Evolutionary conservation across 1,140 invertebrate genomes (phyloP), one percentile per base, ranked within the genome.

Genomic region (Papilio aristodemus): DNA sequence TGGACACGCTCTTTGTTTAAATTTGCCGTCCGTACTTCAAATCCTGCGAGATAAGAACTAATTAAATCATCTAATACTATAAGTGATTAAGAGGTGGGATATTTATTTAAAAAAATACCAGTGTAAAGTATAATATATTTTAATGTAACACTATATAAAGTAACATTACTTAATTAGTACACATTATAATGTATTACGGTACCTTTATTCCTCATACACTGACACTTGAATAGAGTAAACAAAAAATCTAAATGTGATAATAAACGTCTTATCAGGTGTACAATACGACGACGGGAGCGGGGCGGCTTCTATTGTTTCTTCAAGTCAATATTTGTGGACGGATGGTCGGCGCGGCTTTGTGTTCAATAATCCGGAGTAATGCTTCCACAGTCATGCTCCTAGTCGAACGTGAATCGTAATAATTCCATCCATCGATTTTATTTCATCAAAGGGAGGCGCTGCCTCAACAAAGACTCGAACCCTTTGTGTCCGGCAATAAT

Each of bases 371-470:
- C 79, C 84, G 73, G 70, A 80, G 74, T 75, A 82, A 77, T 77
- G 81, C 79, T 83, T 76, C 79, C 78, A 85, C 72, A 80, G 72
- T 80, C 72, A 77, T 78, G 76, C 81, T 82, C 80, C 78, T 76
- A 79, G 78, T 72, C 76, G 79, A 84, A 80, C 82, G 90, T 91
- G 89, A 91, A 87, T 91, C 80, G 86, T 87, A 88, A 90, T 90
- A 90, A 90, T 86, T 85, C 81, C 76, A 76, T 54, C 77, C 81
- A 89, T 88, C 78, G 84, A 87, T 87, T 89, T 87, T 80, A 77
- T 81, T 83, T 81, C 75, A 72, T 73, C 68, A 73, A 79, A 79
- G 75, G 75, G 78, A 73, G 76, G 72, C 75, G 79, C 73, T 78
- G 76, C 74, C 70, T 74, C 69, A 78, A 84, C 73, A 85, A 81